Conservation (phyloP, 2,113 vertebrate species). For the Lepus timidus region DNA sequence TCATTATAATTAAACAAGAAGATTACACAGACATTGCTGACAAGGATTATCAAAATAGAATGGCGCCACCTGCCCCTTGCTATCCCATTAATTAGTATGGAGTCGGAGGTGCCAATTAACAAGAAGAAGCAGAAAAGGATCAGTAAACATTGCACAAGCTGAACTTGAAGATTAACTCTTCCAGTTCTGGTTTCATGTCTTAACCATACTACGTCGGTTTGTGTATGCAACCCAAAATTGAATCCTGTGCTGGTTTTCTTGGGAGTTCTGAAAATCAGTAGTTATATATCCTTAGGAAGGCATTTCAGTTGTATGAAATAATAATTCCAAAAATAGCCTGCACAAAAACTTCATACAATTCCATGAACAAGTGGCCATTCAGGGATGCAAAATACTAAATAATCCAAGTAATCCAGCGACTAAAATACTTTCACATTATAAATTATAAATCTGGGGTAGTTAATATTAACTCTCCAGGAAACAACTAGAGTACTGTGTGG, state of each 20-base stretch:
- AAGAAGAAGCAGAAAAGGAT: slow-evolving; percentile 82
- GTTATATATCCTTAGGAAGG: not conserved
- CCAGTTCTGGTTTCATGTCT: slow-evolving; percentile 48
- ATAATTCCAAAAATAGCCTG: slow-evolving; percentile 21
- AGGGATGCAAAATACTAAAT: slow-evolving; percentile 53
- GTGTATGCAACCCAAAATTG: not conserved
- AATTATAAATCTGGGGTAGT: slow-evolving; percentile 59
- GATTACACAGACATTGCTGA: slow-evolving; percentile 92
- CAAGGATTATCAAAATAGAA: slow-evolving; percentile 94
- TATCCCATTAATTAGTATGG: slow-evolving; percentile 93
- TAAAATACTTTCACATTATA: slow-evolving; percentile 69
- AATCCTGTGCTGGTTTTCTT: not conserved
- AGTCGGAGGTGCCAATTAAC: slow-evolving; percentile 94
- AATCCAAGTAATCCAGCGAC: slow-evolving; percentile 50
- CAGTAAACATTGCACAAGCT: slow-evolving; percentile 83
- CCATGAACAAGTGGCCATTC: slow-evolving; percentile 65
- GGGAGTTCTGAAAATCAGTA: not conserved
- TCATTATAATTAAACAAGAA: slow-evolving; percentile 95
- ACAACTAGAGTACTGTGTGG: slow-evolving; percentile 61
- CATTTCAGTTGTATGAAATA: slow-evolving; percentile 30
- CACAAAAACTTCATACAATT: not conserved
- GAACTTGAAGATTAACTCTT: slow-evolving; percentile 86
- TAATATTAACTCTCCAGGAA: slow-evolving; percentile 49
- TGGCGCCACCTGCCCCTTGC: slow-evolving; percentile 93
- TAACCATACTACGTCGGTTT: not conserved